Percentiles rank a stretch among this genome's conserved stretches.
Evolutionary conservation across 2,888 invertebrate species (phyloP).

Genomic region (Heterodera filipjevi): DNA sequence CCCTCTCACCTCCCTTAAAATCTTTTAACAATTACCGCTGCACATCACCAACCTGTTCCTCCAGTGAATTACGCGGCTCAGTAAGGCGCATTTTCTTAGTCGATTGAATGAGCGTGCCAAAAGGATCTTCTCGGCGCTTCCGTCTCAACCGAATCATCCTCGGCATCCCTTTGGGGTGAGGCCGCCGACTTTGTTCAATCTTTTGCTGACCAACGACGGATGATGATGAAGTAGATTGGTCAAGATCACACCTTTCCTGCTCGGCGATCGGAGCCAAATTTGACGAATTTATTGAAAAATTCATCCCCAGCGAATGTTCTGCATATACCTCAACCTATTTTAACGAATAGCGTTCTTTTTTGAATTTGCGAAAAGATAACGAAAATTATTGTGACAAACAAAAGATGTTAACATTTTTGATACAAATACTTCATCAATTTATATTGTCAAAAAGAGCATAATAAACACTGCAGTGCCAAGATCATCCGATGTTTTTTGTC

Average conservation of each 20-base stretch:
- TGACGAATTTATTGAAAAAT: not conserved
- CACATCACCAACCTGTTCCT: slow-evolving; percentile 10
- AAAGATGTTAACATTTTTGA: too few relatives aligned
- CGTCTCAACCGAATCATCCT: slow-evolving; percentile 50
- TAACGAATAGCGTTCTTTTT: not conserved
- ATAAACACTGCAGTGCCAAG: not conserved
- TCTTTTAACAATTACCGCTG: not conserved
- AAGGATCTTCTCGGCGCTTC: slow-evolving; percentile 57
- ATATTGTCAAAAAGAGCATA: not conserved
- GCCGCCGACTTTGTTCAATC: not conserved
- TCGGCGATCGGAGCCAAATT: not conserved
- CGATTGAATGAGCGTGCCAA: slow-evolving; percentile 52
- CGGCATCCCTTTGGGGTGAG: not conserved
- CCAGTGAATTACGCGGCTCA: slow-evolving; percentile 6
- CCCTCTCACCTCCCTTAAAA: not conserved
- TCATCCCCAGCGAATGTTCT: not conserved
- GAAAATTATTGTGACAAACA: too few relatives aligned
- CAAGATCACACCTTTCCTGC: not conserved
- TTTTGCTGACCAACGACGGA: not conserved
- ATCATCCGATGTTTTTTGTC: not conserved
- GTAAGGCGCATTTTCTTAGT: slow-evolving; percentile 29
- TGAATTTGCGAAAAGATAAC: too few relatives aligned
- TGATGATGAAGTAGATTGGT: not conserved
- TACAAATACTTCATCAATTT: not conserved
- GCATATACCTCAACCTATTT: not conserved